Base-by-base conservation (phyloP, 1,140 invertebrate species). In the Panonychus citri region DNA sequence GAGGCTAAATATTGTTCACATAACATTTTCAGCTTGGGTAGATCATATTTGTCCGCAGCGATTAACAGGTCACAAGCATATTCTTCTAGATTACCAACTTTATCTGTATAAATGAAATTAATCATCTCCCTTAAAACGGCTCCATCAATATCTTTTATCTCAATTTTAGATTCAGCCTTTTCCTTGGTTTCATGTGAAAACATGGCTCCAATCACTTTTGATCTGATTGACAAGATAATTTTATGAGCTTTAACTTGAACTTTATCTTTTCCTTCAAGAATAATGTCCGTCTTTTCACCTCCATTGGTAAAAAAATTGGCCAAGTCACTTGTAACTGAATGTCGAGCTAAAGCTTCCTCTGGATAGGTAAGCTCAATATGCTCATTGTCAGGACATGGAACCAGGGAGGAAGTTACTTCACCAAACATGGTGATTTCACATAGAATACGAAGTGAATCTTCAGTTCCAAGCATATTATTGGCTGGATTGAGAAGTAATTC, bases 41-140 rank as follows among this genome's bases (percentile, higher is more conserved):
- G 54, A 39, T 60, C 46, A 48, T 60, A 51, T 60, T 62, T 61
- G 43, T 56, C 62, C 24, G 53, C 57, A 59, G 60, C 59, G 17
- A 40, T 17, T 17, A 61, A 52, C 25, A 62, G 25, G 24, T 62
- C 59, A 13, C 43, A 40, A 5, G 52, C 56, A 30, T 37, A 53
- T 27, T 58, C 37, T 24, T 95, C 89, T 58, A 96, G 74, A 70
- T 91, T 91, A 49, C 84, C 80, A 49, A 88, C 84, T 69, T 87
- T 85, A 37, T 89, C 91, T 21, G 91, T 96, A 51, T 57, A 57
- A 17, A 59, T 55, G 19, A 57, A 59, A 7, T 34, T n/a, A 25
- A 59, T 21, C 57, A 59, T 59, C 26, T 49, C 40, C 12, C 19
- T 19, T 12, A 59, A 5, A n/a, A 55, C 54, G n/a, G 46, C 54